phyloP scores from a whole-genome alignment of 2,113 vertebrate species.

The Psettodes erumei region DNA sequence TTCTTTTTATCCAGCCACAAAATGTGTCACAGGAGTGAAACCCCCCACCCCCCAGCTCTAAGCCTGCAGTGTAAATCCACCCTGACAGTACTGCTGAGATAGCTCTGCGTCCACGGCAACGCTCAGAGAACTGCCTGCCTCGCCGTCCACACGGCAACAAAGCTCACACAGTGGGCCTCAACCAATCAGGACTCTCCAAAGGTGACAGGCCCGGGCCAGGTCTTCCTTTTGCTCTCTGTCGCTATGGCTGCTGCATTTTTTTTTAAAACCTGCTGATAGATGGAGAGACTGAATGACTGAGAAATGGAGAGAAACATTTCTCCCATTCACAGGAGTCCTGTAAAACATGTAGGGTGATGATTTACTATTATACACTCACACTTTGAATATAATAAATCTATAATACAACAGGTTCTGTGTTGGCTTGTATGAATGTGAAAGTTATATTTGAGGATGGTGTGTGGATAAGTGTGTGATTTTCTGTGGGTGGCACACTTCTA shows the following conservation, averaged over 20 bases:
- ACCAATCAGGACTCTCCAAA: constrained; percentile 77
- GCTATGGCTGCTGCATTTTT: constrained; percentile 75
- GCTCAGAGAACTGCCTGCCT: constrained; percentile 70
- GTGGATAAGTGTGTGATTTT: constrained; percentile 15
- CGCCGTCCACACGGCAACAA: constrained; percentile 79
- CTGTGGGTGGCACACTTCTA: constrained; percentile 29
- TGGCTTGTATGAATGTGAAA: constrained; percentile 11
- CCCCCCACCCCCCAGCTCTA: no score
- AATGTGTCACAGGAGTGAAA: constrained; percentile 51
- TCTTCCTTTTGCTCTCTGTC: constrained; percentile 80
- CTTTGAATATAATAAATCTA: not conserved
- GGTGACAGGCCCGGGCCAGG: constrained; percentile 78
- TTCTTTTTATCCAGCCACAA: constrained; percentile 41
- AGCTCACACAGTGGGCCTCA: constrained; percentile 59
- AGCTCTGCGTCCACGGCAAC: constrained; percentile 77
- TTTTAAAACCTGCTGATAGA: constrained; percentile 54
- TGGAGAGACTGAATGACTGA: constrained; percentile 16
- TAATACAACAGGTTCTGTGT: not conserved
- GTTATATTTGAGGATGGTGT: not conserved
- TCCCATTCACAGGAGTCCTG: constrained; percentile 26
- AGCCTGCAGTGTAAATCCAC: constrained; percentile 67
- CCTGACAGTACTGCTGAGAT: constrained; percentile 79
- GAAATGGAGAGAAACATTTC: constrained; percentile 8
- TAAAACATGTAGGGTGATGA: not conserved
- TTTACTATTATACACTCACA: not conserved